Evolutionary conservation across 2,888 invertebrate genomes (phyloP).

Genomic region (Drosophila lutescens): DNA sequence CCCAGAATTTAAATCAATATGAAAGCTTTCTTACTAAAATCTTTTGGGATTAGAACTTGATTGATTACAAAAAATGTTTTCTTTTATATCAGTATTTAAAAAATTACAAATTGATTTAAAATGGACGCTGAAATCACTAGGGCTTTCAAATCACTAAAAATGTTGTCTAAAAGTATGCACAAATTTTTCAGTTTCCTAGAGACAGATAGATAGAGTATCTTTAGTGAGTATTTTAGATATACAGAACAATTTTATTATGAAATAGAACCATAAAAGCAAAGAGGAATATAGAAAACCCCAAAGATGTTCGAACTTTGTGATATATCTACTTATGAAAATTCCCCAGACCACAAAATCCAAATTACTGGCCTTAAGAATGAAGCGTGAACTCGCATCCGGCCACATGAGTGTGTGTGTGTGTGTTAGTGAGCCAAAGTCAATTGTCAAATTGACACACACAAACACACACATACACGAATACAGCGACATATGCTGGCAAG

Average conservation of each 20-base stretch:
- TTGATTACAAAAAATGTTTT: too few relatives aligned
- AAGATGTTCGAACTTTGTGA: not conserved
- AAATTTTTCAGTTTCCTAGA: too few relatives aligned
- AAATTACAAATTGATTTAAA: too few relatives aligned
- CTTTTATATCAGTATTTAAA: too few relatives aligned
- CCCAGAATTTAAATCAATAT: too few relatives aligned
- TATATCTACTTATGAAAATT: slow-evolving; percentile 6
- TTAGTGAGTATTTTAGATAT: too few relatives aligned
- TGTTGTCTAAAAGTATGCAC: too few relatives aligned
- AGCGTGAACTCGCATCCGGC: slow-evolving; percentile 6
- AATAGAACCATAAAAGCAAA: not conserved
- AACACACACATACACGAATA: slow-evolving; percentile 1
- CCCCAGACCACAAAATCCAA: slow-evolving; percentile 13
- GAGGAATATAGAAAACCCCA: not conserved
- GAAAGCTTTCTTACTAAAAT: too few relatives aligned
- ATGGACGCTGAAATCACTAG: too few relatives aligned
- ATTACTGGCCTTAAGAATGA: slow-evolving; percentile 22
- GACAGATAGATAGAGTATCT: too few relatives aligned
- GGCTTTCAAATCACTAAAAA: too few relatives aligned
- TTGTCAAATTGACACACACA: slow-evolving; percentile 57
- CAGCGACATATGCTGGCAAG: slow-evolving; percentile 12
- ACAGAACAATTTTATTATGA: not conserved
- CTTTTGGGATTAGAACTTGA: too few relatives aligned
- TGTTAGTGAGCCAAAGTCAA: slow-evolving; percentile 57
- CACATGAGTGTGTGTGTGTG: not conserved